These are phyloP conservation scores for Hydractinia symbiolongicarpus DNA, from an alignment of 30 jellyfish, hydroid and myxozoan genomes.

Conservation along the genomic window DNA sequence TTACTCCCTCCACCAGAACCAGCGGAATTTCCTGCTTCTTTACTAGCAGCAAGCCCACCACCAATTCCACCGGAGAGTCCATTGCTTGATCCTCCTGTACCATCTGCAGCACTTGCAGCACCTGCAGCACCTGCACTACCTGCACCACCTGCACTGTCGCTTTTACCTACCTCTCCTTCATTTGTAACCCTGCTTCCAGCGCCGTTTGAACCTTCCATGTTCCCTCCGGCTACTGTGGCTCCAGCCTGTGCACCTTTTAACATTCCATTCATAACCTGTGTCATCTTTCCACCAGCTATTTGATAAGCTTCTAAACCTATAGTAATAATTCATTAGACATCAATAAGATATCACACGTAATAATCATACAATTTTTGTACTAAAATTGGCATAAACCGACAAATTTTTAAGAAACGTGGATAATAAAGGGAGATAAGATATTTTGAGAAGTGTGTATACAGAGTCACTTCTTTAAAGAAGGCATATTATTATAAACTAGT, in stretches of 20 bases:
- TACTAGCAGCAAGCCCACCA: constrained; percentile 22
- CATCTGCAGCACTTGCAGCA: constrained; percentile 18
- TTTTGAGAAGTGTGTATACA: too few relatives aligned
- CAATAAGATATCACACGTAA: too few relatives aligned
- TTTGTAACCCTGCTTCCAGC: constrained; percentile 34
- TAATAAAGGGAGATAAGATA: too few relatives aligned
- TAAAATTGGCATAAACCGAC: too few relatives aligned
- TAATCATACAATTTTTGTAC: too few relatives aligned
- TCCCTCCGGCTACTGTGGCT: constrained; percentile 46
- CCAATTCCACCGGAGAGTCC: constrained; percentile 1
- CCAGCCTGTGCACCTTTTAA: constrained; percentile 42
- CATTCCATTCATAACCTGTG: constrained; percentile 32
- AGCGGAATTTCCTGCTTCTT: constrained; percentile 1
- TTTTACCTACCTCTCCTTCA: constrained; percentile 22
- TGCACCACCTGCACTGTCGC: constrained; percentile 19
- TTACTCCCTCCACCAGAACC: constrained; percentile 28
- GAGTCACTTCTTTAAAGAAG: too few relatives aligned
- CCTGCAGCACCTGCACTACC: constrained; percentile 23
- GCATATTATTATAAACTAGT: too few relatives aligned
- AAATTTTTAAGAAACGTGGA: too few relatives aligned
- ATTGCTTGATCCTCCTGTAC: neutral
- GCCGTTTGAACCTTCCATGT: constrained; percentile 37
- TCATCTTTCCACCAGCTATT: constrained; percentile 6
- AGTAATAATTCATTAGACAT: neutral
- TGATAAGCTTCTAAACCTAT: constrained; percentile 5